Conservation (phyloP, 2,888 invertebrate genomes). For the Drosophila nr. fundita region DNA sequence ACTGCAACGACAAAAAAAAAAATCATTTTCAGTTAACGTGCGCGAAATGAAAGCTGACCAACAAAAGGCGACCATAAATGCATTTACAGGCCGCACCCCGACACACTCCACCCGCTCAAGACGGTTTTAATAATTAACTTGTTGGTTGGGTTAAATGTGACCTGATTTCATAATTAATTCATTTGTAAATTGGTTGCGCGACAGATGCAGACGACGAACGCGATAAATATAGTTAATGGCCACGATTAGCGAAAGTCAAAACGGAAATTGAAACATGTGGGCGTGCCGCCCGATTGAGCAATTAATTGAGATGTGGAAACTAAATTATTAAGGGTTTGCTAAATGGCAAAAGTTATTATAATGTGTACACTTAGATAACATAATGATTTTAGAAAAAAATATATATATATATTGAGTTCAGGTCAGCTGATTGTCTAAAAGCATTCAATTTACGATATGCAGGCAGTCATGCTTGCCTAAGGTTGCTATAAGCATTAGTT, state of each 20-base stretch:
- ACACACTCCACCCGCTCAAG: conserved; percentile 6
- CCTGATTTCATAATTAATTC: conserved; percentile 67
- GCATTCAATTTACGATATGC: conserved; percentile 25
- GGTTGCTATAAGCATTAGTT: conserved; percentile 62
- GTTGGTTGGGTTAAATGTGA: conserved; percentile 47
- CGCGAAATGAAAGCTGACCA: conserved; percentile 11
- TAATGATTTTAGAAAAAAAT: background rate
- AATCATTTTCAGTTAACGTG: background rate
- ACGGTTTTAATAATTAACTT: conserved; percentile 51
- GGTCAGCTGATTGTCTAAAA: conserved; percentile 14
- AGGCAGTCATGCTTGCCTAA: conserved; percentile 30
- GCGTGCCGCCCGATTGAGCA: conserved; percentile 41
- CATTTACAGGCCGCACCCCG: conserved; percentile 17
- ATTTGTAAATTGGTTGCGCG: conserved; percentile 57
- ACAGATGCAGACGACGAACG: conserved; percentile 45
- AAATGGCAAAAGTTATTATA: background rate
- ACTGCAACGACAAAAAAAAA: conserved; percentile 85
- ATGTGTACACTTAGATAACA: background rate
- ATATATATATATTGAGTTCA: background rate
- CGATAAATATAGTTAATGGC: conserved; percentile 66
- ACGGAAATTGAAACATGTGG: conserved; percentile 51
- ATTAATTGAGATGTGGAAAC: conserved; percentile 31
- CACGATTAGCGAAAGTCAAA: conserved; percentile 54
- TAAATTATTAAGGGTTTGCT: background rate
- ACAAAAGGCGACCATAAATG: conserved; percentile 38